Evolutionary conservation across 2,797 vertebrate species (phyloP).

Genomic region (Acanthiza pusilla): DNA sequence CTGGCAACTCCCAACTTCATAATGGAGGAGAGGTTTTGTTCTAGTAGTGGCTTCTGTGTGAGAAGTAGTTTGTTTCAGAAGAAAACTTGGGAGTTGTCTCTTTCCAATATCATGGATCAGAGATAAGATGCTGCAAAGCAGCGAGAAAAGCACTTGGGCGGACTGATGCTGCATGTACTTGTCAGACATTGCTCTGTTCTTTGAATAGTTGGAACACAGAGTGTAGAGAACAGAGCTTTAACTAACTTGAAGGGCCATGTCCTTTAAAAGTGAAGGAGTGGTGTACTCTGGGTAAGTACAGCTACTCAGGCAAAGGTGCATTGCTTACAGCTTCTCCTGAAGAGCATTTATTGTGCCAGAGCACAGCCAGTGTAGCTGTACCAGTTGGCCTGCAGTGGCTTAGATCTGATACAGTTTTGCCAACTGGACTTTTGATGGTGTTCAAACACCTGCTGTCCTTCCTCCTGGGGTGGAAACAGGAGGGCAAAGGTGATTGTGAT

Average conservation of each 20-base stretch:
- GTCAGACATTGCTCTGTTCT: fast-evolving
- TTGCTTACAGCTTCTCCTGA: background rate
- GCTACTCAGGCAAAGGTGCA: background rate
- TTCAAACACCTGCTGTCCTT: background rate
- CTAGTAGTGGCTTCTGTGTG: background rate
- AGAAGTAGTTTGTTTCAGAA: background rate
- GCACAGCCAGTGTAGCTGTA: background rate
- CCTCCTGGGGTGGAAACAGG: background rate
- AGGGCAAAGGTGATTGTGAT: background rate
- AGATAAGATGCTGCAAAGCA: background rate
- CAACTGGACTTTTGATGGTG: background rate
- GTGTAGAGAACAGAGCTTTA: background rate
- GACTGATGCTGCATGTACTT: background rate
- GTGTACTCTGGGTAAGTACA: background rate
- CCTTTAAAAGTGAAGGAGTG: background rate
- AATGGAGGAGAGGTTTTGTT: background rate
- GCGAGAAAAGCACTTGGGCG: background rate
- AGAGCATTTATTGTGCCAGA: background rate
- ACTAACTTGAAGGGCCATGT: background rate
- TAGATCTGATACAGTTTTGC: background rate
- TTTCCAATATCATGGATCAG: background rate
- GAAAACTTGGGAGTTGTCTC: background rate
- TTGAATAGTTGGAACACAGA: background rate
- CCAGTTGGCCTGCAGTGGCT: background rate
- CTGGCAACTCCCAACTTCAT: background rate